Evolutionary conservation across 2,888 invertebrate genomes (phyloP), one percentile per base, ranked within the genome.

Genomic region (Sarcophaga caerulescens): DNA sequence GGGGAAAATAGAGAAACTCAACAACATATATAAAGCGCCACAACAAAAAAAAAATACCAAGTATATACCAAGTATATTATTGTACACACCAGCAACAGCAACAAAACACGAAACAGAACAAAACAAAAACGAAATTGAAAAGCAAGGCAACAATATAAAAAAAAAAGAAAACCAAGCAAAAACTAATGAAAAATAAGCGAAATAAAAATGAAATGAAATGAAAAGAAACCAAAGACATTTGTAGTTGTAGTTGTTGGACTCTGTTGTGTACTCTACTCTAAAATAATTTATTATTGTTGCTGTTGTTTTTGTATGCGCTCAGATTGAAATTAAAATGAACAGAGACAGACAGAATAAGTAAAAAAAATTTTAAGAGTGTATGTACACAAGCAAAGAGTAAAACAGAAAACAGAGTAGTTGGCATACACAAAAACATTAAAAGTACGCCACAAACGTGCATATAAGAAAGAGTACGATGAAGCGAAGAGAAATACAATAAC

Each of bases 1-100:
- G 91, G 90, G 91, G 91, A 92, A 92, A 92, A 92, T 91, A 92
- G 91, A 92, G 91, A 92, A 92, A 91, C 87, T 87, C 89, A 88
- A 88, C 87, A 88, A 91, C 90, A 92, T 91, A 91, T 90, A 92
- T 91, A 90, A 90, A 90, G 89, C 89, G 89, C 90, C 89, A 84
- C 85, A 85, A 81, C 82, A 87, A 85, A 85, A 73, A n/a, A 87
- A 87, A 80, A 84, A 84, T 84, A 70, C 68, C 66, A n/a, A n/a
- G 14, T 52, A 69, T 14, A 45, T 60, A 76, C 75, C 23, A 60
- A 44, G n/a, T 21, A 65, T 71, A 45, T 45, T 63, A 70, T 11
- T 23, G 25, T 25, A 44, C 59, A 74, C 60, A 52, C 12, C 0
- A 1, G 25, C 35, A 35, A 59, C 69, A 82, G 75, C 70, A 76